Conservation (phyloP, 2,888 invertebrate species). For the Baccha elongata region DNA sequence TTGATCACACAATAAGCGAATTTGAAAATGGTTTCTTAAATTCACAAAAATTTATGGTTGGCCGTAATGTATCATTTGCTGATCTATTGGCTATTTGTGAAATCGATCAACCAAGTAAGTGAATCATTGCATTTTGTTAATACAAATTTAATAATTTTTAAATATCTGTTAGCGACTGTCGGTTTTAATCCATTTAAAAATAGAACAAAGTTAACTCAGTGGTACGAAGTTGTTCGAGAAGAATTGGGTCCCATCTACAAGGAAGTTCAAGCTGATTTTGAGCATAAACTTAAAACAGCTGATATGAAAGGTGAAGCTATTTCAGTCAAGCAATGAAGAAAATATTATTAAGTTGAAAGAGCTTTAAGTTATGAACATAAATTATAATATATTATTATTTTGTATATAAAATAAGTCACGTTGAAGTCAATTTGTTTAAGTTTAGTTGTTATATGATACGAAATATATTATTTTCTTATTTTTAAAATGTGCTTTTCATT, state of each 20-base stretch:
- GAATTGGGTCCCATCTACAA: slow-evolving; percentile 86
- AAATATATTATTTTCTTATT: slow-evolving; percentile 9
- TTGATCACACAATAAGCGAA: slow-evolving; percentile 84
- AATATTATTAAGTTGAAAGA: slow-evolving; percentile 21
- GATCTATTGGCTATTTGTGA: slow-evolving; percentile 90
- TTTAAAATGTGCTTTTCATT: background rate
- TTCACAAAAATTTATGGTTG: slow-evolving; percentile 84
- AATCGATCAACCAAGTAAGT: slow-evolving; percentile 89
- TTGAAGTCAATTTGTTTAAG: slow-evolving; percentile 52
- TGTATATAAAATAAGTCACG: slow-evolving; percentile 5
- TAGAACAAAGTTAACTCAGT: slow-evolving; percentile 85
- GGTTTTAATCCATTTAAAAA: slow-evolving; percentile 86
- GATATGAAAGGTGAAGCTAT: slow-evolving; percentile 76
- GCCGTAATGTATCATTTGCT: slow-evolving; percentile 86
- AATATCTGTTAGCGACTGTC: slow-evolving; percentile 84
- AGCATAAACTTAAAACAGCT: slow-evolving; percentile 77
- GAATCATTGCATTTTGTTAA: background rate
- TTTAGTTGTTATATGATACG: slow-evolving; percentile 45
- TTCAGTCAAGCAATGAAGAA: slow-evolving; percentile 77
- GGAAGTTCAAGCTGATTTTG: slow-evolving; percentile 83
- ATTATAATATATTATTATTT: slow-evolving; percentile 20
- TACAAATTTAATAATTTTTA: slow-evolving; percentile 8
- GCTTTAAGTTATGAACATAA: background rate
- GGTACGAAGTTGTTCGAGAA: slow-evolving; percentile 86
- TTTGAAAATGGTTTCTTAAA: slow-evolving; percentile 84